Evolutionary conservation across 2,888 invertebrate genomes (phyloP).

Genomic region (Megaustenia siamemsis): DNA sequence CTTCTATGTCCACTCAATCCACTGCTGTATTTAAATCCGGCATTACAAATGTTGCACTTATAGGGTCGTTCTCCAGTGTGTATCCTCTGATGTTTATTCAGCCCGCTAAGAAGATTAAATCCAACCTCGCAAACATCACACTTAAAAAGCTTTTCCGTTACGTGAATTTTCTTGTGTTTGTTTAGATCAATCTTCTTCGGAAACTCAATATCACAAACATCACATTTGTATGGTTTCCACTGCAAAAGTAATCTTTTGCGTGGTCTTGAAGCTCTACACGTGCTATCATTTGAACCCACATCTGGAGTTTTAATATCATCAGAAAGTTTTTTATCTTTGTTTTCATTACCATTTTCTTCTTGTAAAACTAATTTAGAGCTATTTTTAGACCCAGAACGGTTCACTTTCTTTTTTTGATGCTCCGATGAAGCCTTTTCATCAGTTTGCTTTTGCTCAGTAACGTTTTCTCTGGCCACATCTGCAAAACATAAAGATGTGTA

Average conservation of each 20-base stretch:
- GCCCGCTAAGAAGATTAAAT: background rate
- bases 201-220: background rate
- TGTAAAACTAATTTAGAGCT: background rate
- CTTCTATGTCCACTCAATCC: background rate
- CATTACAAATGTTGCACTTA: background rate
- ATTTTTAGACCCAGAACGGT: background rate
- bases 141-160: background rate
- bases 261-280: background rate
- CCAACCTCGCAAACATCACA: background rate
- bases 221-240: constrained; percentile 8
- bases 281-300: background rate
- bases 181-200: background rate
- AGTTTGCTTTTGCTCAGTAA: background rate
- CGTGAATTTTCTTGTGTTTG: background rate
- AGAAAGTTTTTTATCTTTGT: background rate
- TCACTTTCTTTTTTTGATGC: background rate
- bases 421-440: background rate
- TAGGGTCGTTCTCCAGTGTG: too few relatives aligned
- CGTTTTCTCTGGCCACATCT: background rate
- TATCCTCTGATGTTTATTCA: background rate
- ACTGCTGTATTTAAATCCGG: constrained; percentile 14
- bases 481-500: background rate
- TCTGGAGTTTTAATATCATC: background rate
- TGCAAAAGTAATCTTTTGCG: background rate
- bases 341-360: background rate